A percentile compares a stretch with the other conserved stretches of the same genome.
These are phyloP conservation scores for Helicorthomorpha holstii DNA, from an alignment of 1,140 invertebrate genomes.

Conservation along the genomic window DNA sequence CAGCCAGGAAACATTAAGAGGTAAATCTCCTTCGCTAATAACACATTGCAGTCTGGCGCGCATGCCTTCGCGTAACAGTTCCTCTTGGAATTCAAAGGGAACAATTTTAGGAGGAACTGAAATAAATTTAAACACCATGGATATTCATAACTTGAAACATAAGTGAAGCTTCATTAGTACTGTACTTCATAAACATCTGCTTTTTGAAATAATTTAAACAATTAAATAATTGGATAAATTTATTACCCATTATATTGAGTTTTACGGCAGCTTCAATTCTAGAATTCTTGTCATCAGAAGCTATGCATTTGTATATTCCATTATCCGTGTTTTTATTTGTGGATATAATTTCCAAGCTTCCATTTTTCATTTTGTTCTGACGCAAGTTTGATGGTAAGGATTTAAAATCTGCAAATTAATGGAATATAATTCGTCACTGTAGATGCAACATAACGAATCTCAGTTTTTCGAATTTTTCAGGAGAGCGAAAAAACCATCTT, in stretches of 20 bases:
- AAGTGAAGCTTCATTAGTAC: background rate
- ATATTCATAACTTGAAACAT: background rate
- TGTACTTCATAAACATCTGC: background rate
- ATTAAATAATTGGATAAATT: background rate
- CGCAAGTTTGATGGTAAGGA: background rate
- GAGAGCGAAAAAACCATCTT: too few relatives aligned
- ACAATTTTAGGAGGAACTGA: conserved; percentile 16
- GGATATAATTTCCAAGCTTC: background rate
- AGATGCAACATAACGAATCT: background rate
- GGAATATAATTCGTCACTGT: background rate
- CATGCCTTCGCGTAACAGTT: conserved; percentile 32
- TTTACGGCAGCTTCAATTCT: background rate
- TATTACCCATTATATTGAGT: background rate
- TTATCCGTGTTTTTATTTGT: background rate
- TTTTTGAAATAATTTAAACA: background rate
- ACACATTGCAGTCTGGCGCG: conserved; percentile 55
- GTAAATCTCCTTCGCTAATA: conserved; percentile 56
- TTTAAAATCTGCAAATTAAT: background rate
- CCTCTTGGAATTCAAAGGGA: conserved; percentile 16
- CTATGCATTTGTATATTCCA: background rate
- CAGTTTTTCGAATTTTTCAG: too few relatives aligned
- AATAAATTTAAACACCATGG: conserved; percentile 2
- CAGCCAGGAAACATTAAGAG: conserved; percentile 53
- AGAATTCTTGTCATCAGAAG: background rate
- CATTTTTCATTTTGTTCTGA: background rate